Evolutionary conservation across 35 echinoderm and acorn worm genomes (phyloP).

Genomic region (Ophiothrix spiculata): DNA sequence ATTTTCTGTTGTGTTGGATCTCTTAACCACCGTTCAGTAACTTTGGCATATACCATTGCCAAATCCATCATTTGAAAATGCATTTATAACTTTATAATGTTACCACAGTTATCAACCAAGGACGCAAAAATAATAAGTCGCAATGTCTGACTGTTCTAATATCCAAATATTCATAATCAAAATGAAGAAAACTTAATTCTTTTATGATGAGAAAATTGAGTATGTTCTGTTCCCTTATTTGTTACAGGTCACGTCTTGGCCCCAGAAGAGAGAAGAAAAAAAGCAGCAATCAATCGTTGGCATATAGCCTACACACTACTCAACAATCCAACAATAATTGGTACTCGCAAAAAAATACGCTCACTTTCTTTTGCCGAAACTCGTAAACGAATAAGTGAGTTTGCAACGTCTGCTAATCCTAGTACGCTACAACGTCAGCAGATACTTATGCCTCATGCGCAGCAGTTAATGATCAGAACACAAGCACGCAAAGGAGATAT

Average conservation of each 20-base stretch:
- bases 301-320: constrained; percentile 25
- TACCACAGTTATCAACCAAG: neutral
- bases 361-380: neutral
- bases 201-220: neutral
- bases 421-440: too few relatives aligned
- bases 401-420: neutral
- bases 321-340: constrained; percentile 28
- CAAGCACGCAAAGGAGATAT: neutral
- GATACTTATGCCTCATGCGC: neutral
- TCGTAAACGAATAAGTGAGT: neutral
- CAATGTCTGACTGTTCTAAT: neutral
- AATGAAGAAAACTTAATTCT: neutral
- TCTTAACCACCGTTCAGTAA: too few relatives aligned
- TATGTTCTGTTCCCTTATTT: neutral
- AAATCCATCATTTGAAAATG: neutral
- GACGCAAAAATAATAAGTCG: neutral
- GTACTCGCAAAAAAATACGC: neutral
- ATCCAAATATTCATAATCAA: neutral
- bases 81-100: neutral
- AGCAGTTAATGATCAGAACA: neutral
- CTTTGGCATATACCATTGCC: neutral
- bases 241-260: neutral
- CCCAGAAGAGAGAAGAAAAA: neutral
- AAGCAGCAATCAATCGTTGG: constrained; percentile 20
- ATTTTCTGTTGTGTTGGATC: too few relatives aligned